Base-by-base conservation (phyloP, 2,797 vertebrate genomes). In the Fistularia commersonii region DNA sequence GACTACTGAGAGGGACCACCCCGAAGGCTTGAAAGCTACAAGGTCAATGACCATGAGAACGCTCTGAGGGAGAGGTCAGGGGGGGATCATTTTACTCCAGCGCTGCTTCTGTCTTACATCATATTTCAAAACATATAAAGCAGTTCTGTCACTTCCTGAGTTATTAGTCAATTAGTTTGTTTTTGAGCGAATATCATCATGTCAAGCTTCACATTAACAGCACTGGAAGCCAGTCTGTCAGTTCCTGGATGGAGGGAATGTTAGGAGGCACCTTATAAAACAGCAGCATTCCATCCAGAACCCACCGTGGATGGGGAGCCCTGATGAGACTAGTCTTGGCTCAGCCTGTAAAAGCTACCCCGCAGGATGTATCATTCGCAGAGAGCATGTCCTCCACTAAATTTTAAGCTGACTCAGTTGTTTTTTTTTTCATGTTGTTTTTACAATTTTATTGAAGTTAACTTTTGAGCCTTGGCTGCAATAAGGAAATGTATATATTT, bases 301-400 rank as follows among this genome's bases (percentile, higher is more conserved):
- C 52, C 61, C 33, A 55, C 64, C 65, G 62, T 0, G 2, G 23
- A 23, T 23, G 59, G 53, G 1, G 32, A 43, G 32, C 48, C 62
- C 51, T 66, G 48, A 56, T 35, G 32, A 43, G 61, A 64, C 61
- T 61, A 69, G 49, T 66, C 55, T 55, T 57, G 61, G 55, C 56
- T 63, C 12, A 1, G 56, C 74, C 68, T 43, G 51, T 66, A 69
- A 83, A 79, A 74, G 39, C 54, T 58, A 74, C 54, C 23, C 63
- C 67, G 60, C 50, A 67, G 64, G 59, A 80, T 70, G 74, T 68
- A 54, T 78, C 40, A 62, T 83, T 79, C 68, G 74, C 78, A 59
- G 69, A 82, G 64, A 76, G 68, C 70, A 60, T 81, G 67, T 59
- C 44, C 68, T 62, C 76, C 60, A 77, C 65, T 65, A 8, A 14